Percentiles rank a stretch among this genome's conserved stretches.
phyloP scores from a whole-genome alignment of 2,888 invertebrate species.

The Rhogogaster chlorosoma region DNA sequence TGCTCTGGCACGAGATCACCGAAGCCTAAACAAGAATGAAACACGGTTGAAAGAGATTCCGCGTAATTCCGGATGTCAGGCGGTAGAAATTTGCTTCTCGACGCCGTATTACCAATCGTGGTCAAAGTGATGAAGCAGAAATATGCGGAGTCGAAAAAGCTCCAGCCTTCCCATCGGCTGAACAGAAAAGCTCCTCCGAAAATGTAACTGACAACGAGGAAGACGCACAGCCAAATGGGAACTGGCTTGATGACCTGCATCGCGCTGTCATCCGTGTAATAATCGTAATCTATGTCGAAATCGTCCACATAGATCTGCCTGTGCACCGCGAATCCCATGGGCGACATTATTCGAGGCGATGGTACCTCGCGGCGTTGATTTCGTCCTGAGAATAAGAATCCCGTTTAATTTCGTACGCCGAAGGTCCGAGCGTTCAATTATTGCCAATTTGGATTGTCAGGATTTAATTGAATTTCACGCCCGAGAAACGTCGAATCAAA shows the following conservation, averaged over 20 bases:
- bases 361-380: conserved; percentile 65
- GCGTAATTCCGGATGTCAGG: neutral
- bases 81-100: neutral
- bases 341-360: conserved; percentile 85
- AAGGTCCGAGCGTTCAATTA: conserved; percentile 37
- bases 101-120: conserved; percentile 86
- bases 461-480: conserved; percentile 49
- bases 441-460: conserved; percentile 43
- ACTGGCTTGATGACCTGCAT: conserved; percentile 84
- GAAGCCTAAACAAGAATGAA: conserved; percentile 80
- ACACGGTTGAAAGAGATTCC: conserved; percentile 29
- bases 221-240: conserved; percentile 94
- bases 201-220: conserved; percentile 93
- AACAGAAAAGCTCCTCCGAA: conserved; percentile 93
- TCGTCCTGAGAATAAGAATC: conserved; percentile 40
- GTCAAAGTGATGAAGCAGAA: conserved; percentile 97
- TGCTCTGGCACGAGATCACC: conserved; percentile 95
- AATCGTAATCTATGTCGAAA: conserved; percentile 82
- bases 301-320: conserved; percentile 82
- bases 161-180: conserved; percentile 92
- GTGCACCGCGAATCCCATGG: conserved; percentile 84
- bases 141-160: conserved; percentile 92
- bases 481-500: conserved; percentile 25
- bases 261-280: conserved; percentile 78
- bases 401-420: neutral